Conservation (phyloP, 1,140 invertebrate genomes). For the Lithobius niger region DNA sequence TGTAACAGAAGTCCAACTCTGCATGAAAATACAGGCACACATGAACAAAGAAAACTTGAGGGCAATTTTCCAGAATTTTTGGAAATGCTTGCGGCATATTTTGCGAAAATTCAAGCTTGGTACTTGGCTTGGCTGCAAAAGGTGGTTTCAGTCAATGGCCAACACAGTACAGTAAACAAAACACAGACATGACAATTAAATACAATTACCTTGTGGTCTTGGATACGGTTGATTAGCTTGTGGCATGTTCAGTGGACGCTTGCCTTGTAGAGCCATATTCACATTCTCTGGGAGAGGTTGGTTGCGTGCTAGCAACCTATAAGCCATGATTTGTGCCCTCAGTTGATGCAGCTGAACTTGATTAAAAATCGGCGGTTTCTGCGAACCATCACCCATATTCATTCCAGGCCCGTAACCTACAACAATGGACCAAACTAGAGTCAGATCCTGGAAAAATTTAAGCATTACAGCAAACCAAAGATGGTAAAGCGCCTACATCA, state of each 20-base stretch:
- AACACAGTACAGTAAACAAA: no score
- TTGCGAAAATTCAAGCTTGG: no score
- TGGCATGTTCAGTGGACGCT: constrained; percentile 30
- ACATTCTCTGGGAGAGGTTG: constrained; percentile 75
- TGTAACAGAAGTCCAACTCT: no score
- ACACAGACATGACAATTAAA: neutral
- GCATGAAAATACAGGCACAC: no score
- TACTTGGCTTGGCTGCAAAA: no score
- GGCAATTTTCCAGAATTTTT: no score
- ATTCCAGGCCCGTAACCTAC: neutral
- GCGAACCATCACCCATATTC: constrained; percentile 4
- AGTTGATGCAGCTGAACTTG: constrained; percentile 65
- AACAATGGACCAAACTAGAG: neutral
- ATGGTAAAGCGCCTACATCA: no score
- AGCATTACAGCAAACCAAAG: no score
- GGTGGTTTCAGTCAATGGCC: no score
- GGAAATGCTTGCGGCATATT: no score
- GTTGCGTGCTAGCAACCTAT: constrained; percentile 76
- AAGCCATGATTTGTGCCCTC: constrained; percentile 88
- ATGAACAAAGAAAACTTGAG: no score
- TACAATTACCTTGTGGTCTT: constrained; percentile 16
- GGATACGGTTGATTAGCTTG: constrained; percentile 23
- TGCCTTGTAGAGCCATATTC: constrained; percentile 51
- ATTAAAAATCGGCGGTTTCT: constrained; percentile 36
- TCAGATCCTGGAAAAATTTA: neutral